Conservation (phyloP, 2,797 vertebrate genomes). For the Petrocephalus schoutedeni region DNA sequence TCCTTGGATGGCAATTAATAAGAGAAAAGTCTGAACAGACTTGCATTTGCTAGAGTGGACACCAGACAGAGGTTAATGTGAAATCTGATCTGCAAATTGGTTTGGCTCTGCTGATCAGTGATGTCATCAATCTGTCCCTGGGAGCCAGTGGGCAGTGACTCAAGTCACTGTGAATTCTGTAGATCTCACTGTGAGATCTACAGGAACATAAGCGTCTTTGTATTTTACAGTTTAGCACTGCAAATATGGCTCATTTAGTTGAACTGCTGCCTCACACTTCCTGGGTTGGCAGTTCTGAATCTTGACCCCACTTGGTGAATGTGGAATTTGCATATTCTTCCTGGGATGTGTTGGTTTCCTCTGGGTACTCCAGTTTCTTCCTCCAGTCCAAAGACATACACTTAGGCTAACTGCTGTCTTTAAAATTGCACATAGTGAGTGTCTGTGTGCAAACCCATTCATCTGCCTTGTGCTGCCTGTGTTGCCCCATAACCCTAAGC, state of each 20-base stretch:
- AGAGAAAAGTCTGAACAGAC: neutral
- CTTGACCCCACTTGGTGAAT: neutral
- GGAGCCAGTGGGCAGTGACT: neutral
- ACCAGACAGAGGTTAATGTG: neutral
- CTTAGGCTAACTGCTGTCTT: neutral
- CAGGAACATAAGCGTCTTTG: neutral
- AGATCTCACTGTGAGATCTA: neutral
- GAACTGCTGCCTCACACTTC: neutral
- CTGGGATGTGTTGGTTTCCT: neutral
- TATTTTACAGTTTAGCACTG: neutral
- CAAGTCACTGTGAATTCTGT: neutral
- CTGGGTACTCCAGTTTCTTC: neutral
- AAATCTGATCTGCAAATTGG: neutral
- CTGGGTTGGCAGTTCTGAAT: neutral
- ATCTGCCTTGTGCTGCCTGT: neutral
- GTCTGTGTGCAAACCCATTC: neutral
- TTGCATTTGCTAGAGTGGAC: neutral
- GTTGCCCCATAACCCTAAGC: neutral
- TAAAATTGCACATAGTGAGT: neutral
- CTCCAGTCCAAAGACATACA: neutral
- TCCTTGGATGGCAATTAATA: neutral
- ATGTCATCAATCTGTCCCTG: neutral
- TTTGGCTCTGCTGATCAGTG: neutral
- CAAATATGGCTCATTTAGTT: neutral
- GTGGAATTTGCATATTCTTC: neutral